phyloP scores from a whole-genome alignment of 1,140 invertebrate genomes.

The Psix sp. region DNA sequence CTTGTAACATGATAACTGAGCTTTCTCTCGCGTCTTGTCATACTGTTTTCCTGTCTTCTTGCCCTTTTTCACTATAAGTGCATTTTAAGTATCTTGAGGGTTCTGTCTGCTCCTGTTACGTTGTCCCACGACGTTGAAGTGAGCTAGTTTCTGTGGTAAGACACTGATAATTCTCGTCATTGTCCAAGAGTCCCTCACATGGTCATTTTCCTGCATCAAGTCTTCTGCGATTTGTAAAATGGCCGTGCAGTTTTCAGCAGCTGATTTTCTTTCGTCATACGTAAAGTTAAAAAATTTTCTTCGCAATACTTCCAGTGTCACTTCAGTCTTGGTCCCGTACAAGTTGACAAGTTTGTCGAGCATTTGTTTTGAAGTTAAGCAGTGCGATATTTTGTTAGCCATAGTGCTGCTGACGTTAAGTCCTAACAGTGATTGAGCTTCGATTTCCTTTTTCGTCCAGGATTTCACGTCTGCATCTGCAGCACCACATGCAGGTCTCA shows the following conservation, averaged over 20 bases:
- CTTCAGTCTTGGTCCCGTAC: not conserved
- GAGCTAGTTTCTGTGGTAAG: not conserved
- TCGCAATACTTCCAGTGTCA: not conserved
- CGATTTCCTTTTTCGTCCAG: too few relatives aligned
- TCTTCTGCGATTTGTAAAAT: not conserved
- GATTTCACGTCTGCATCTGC: not conserved
- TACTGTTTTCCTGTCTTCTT: too few relatives aligned
- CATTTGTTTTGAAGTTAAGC: not conserved
- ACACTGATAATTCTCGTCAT: not conserved
- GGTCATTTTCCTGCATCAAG: not conserved
- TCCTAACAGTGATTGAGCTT: not conserved
- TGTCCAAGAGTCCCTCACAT: not conserved
- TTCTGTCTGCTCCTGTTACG: not conserved
- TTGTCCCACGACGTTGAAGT: constrained; percentile 1
- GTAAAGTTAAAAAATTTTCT: not conserved
- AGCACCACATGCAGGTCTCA: not conserved
- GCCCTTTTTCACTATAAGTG: too few relatives aligned
- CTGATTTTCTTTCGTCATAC: not conserved
- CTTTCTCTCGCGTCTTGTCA: too few relatives aligned
- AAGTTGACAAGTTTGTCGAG: not conserved
- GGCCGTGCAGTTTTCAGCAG: not conserved
- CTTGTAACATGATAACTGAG: too few relatives aligned
- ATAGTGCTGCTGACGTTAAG: constrained; percentile 2
- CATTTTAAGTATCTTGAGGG: too few relatives aligned
- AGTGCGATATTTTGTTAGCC: not conserved